These are phyloP conservation scores for Argyrosomus japonicus DNA, from an alignment of 2,113 vertebrate species.

Conservation along the genomic window DNA sequence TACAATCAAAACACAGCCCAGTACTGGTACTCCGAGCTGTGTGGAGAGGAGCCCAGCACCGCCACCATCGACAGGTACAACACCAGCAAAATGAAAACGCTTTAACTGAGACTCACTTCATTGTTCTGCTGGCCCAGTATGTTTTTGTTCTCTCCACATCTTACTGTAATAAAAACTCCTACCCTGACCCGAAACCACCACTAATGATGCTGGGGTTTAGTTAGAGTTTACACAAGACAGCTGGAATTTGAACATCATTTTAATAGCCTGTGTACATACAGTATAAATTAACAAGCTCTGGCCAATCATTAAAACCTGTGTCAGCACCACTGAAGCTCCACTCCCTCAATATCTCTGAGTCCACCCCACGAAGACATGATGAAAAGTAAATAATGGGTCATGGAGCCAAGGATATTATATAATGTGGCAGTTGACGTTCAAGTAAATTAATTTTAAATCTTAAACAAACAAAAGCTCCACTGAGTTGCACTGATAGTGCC, in stretches of 20 bases:
- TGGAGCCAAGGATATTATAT: constrained; percentile 5
- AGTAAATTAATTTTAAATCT: background rate
- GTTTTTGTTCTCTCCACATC: background rate
- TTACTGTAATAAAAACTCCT: background rate
- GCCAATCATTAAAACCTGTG: constrained; percentile 4
- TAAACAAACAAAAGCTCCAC: background rate
- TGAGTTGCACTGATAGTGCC: background rate
- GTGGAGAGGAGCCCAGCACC: constrained; percentile 89
- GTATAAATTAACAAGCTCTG: background rate
- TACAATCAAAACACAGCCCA: constrained; percentile 98
- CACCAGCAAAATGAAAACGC: too few species aligned
- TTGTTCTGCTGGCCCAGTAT: too few species aligned
- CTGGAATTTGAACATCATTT: background rate
- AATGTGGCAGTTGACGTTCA: background rate
- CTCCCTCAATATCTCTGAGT: background rate
- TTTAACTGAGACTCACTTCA: too few species aligned
- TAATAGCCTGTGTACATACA: background rate
- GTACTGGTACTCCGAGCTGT: constrained; percentile 93
- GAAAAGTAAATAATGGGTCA: constrained; percentile 33
- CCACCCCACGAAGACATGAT: background rate
- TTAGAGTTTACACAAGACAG: background rate
- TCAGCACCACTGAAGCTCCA: constrained; percentile 4
- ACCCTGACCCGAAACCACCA: background rate
- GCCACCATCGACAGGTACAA: constrained; percentile 78
- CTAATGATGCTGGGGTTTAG: background rate